phyloP scores from a whole-genome alignment of 2,888 invertebrate species.

The Stenchaetothrips biformis region DNA sequence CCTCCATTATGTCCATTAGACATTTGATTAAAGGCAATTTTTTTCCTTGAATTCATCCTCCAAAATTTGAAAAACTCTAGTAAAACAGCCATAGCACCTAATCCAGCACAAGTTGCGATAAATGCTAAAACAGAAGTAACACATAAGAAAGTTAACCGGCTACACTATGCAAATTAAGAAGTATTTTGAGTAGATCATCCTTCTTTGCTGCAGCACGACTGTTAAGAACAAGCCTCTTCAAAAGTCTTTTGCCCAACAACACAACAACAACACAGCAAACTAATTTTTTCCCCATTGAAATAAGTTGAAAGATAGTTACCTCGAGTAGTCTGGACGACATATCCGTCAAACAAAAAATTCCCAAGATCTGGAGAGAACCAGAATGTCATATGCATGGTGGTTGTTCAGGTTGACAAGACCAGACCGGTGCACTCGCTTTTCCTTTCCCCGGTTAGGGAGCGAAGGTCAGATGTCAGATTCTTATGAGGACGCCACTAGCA shows the following conservation, averaged over 20 bases:
- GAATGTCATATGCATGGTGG: conserved; percentile 10
- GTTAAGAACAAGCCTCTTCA: background rate
- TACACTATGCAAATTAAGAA: background rate
- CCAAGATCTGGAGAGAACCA: conserved; percentile 5
- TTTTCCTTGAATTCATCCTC: background rate
- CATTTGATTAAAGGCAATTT: background rate
- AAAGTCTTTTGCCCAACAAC: background rate
- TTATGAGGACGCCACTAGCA: background rate
- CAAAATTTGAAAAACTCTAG: background rate
- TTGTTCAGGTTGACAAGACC: background rate
- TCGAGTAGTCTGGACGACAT: background rate
- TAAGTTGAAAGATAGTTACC: background rate
- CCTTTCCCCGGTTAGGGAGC: background rate
- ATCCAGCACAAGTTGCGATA: background rate
- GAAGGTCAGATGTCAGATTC: background rate
- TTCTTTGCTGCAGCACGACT: background rate
- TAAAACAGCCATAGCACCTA: background rate
- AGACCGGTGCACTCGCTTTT: background rate
- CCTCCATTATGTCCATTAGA: background rate
- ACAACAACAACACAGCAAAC: background rate
- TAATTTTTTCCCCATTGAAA: background rate
- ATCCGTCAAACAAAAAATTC: background rate
- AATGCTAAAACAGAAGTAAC: background rate
- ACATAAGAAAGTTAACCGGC: background rate
- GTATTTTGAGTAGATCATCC: background rate